Evolutionary conservation across 2,888 invertebrate species (phyloP), one percentile per base, ranked within the genome.

Genomic region (Phlogophora meticulosa): DNA sequence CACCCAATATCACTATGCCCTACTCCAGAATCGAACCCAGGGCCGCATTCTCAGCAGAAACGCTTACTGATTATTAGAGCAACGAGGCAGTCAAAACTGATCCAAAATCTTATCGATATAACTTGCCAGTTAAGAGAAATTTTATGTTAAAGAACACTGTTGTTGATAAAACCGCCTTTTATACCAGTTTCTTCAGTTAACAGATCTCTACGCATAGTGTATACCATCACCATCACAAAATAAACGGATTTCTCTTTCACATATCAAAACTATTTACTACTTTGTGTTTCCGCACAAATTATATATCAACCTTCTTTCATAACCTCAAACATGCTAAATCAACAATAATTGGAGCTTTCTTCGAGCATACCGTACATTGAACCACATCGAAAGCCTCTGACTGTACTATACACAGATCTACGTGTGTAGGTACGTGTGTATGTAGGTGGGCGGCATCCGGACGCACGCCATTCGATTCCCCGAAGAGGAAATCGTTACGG

Each of bases 401-500:
- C 52, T 66, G 66, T 51, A 57, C 61, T 70, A 69, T 76, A 67
- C 66, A 76, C 56, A 71, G 52, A 61, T 78, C 72, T 76, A 70
- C 74, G 65, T 81, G 75, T 62, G 63, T 81, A 62, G 58, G 62
- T 78, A 63, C 64, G 67, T 81, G 62, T 75, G 80, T 81, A 69
- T 76, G 80, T 78, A 78, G 81, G 91, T 91, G 90, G 93, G 93
- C 92, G 93, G 88, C 84, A 84, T 92, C 91, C 91, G 91, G 91
- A 89, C 92, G 91, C 94, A 94, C 94, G 94, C 93, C 89, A 94
- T 93, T 93, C 94, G 91, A 93, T 94, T 95, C 94, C 94, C 94
- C 92, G 94, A 94, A 95, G 93, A 95, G 94, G 94, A 94, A 95
- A 95, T 95, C 92, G 94, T 95, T 94, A 95, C 90, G 92, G 91